Evolutionary conservation across 2,797 vertebrate species (phyloP).

Genomic region (Cephalopachus bancanus): DNA sequence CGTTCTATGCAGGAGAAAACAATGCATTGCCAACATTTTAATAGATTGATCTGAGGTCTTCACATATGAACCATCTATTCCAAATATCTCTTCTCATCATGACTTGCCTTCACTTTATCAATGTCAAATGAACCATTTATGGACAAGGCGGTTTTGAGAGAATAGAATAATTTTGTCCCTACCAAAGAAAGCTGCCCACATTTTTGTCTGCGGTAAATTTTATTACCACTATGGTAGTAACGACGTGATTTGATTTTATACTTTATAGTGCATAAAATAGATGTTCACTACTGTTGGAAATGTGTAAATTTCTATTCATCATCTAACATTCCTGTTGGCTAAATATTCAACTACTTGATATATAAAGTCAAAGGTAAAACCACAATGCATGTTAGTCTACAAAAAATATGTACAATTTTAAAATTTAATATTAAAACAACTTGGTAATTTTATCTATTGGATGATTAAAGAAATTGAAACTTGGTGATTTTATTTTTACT

Average conservation of each 20-base stretch:
- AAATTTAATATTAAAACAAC: neutral
- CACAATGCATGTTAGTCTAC: neutral
- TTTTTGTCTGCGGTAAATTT: rapidly evolving
- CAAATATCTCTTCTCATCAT: too few species aligned
- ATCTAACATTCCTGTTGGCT: rapidly evolving
- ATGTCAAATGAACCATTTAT: neutral
- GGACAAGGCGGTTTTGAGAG: neutral
- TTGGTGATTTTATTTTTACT: neutral
- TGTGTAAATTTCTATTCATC: neutral
- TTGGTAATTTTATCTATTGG: neutral
- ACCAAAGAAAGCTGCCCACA: neutral
- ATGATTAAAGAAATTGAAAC: neutral
- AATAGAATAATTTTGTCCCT: neutral
- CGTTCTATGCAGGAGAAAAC: neutral
- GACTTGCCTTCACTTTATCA: neutral
- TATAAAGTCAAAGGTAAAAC: neutral
- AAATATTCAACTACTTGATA: rapidly evolving
- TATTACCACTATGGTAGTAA: neutral
- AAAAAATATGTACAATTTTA: neutral
- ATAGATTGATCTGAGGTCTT: rapidly evolving
- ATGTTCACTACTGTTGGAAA: neutral
- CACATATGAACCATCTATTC: too few species aligned
- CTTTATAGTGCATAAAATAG: neutral
- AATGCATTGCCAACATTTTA: neutral
- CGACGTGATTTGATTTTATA: rapidly evolving